Evolutionary conservation across 2,113 vertebrate species (phyloP), one percentile per base, ranked within the genome.

Genomic region (Halichoerus grypus): DNA sequence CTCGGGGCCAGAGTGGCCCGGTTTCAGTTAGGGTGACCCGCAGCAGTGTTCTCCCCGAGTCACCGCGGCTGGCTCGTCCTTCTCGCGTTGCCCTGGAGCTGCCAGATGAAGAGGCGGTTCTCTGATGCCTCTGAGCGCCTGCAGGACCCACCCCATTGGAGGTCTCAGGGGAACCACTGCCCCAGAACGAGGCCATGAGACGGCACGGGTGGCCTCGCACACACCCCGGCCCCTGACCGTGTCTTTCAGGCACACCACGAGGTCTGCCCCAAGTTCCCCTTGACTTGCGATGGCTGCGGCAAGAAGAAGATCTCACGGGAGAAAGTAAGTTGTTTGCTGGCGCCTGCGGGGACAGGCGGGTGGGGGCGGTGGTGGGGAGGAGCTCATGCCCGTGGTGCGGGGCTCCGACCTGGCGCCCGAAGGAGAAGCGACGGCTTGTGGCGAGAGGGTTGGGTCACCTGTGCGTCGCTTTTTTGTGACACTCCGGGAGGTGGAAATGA

Each of bases 251-350:
- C 99, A 4, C 99, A 99, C 18, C 99, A 99, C 0, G 99, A 99
- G 21, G 98, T 99, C 93, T 99, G 99, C 96, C 98, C 99, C 61
- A 99, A 99, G 94, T 99, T 99, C 57, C 99, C 99, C 0, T 91
- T 99, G 98, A 99, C 99, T 22, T 99, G 99, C 5, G 99, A 99
- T 8, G 99, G 99, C 98, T 99, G 99, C 5, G 99, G 99, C 57
- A 99, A 99, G 95, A 99, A 99, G 98, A 99, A 99, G 97, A 99
- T 99, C 95, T 98, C 99, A 0, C 98, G 99, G 93, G 99, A 99
- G 98, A 99, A 99, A 98, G 99, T 99, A 92, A 71, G 92, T 46
- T 0, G 53, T 3, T 12, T n/a, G 21, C 55, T 3, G 33, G 33
- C 0, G 0, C 26, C 12, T 7, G 24, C 2, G 63, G 16, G n/a